Base-by-base conservation (phyloP, 1,140 invertebrate genomes). In the Dendrolimus punctatus region DNA sequence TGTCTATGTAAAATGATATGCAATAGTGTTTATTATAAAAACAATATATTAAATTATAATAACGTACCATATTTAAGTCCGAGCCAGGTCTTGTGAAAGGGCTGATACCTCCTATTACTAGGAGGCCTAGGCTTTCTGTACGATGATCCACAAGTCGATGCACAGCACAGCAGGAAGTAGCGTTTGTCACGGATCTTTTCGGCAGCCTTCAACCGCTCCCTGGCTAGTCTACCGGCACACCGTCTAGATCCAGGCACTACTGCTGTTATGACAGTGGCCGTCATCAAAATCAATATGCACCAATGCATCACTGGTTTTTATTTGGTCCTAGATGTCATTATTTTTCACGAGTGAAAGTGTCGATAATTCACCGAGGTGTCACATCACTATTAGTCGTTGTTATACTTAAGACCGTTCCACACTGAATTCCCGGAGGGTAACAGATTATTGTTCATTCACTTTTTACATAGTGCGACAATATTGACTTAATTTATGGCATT, bases 41-140 rank as follows among this genome's bases (percentile, higher is more conserved):
- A 23, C 23, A 23, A 23, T 23, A 1, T 47, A 46, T 39, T 23
- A 41, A 38, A 42, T 44, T 51, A 2, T 6, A 41, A 49, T 2
- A 10, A 40, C 66, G 9, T 79, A 85, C 81, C 81, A 49, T 85
- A 71, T 64, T 81, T 85, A 6, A 85, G 65, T 46, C 82, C 82
- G 48, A 76, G 80, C 82, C 82, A 85, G 39, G 78, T 82, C 39
- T 74, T 83, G 55, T 85, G 82, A 57, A 73, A 85, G 0, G 82
- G 82, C 43, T 83, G 82, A 62, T 85, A 85, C 23, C 66, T 62
- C 42, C 71, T 67, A 8, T 71, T 71, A 8, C 76, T 64, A 23
- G 66, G 71, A 2, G 74, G 78, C 36, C 74, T 55, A 0, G 66
- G 66, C 45, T 70, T 58, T 8, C 61, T 44, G 46, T 61, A 64